Evolutionary conservation across 2,888 invertebrate genomes (phyloP), one percentile per base, ranked within the genome.

Genomic region (Caenorhabditis uteleia): DNA sequence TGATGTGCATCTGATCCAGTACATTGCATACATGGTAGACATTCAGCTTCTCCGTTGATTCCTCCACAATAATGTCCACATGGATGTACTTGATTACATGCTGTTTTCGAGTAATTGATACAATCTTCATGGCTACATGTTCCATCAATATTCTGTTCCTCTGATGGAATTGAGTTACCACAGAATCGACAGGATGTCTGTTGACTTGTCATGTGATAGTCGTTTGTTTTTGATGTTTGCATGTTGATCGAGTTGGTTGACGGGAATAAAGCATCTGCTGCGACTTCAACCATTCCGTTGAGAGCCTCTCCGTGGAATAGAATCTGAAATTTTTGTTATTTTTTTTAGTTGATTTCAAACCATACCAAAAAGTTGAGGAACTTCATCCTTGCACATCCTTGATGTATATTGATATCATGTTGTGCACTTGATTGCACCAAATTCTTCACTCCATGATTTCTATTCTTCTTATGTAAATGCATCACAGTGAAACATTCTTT

Each of bases 81-180:
- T 0, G 87, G 82, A 54, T 92, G 88, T 26, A 91, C 88, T 14
- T 67, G 64, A n/a, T 88, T 88, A 85, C 97, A 97, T 8, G 73
- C 92, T 55, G 88, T 89, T 68, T 88, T 88, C 1, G 90, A 89
- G 84, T 91, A 89, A 81, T 91, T 90, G 88, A 92, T 91, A 82
- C 97, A 97, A 80, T 95, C 95, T 26, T 90, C 89, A 83, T 95
- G 94, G 0, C 91, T 90, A 82, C 97, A 97, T 6, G 95, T 90
- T 82, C 95, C 93, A 33, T 93, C 86, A 16, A 93, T 86, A 0
- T 93, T 93, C 88, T 89, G 84, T 21, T 57, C 64, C 16, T 40
- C 45, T 4, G 43, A 29, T 16, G 53, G 34, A 36, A 68, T 50
- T 7, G 42, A 51, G 34, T 74, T 74, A 12, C 71, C 69, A 50